A percentile compares a stretch with the other conserved stretches of the same genome.
Conservation (phyloP, 2,113 vertebrate genomes). For the Malurus melanocephalus region DNA sequence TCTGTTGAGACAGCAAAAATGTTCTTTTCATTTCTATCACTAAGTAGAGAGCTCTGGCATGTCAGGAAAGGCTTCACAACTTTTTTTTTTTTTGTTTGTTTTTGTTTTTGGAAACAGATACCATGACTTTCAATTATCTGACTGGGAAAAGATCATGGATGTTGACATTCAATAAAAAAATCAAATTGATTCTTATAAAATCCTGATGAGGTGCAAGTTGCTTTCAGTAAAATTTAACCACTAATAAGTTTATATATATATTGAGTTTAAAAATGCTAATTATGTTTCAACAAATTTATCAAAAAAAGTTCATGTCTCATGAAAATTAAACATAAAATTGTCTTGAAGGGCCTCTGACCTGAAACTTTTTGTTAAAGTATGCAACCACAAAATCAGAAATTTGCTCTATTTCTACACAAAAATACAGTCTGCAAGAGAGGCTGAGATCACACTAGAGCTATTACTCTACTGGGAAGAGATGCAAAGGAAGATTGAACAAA, state of each 20-base stretch:
- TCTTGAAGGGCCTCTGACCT: not conserved
- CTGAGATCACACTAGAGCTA: not conserved
- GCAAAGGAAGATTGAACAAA: not conserved
- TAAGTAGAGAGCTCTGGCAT: not conserved
- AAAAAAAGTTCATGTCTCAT: not conserved
- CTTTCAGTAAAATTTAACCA: not conserved
- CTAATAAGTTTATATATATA: not conserved
- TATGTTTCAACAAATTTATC: not conserved
- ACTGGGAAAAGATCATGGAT: not conserved
- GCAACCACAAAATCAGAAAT: not conserved
- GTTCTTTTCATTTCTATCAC: not conserved
- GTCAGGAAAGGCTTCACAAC: not conserved
- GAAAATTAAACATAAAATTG: not conserved
- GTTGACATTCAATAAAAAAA: not conserved
- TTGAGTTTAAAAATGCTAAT: not conserved
- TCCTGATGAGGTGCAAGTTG: not conserved
- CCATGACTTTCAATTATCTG: not conserved
- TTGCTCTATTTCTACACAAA: not conserved
- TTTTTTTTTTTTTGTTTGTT: not conserved
- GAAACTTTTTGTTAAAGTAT: not conserved
- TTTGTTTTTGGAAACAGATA: not conserved
- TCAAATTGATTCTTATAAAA: not conserved
- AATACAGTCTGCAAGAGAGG: not conserved
- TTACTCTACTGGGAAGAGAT: not conserved
- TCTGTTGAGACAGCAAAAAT: slow-evolving; percentile 4